These are phyloP conservation scores for Chymomyza procnemis DNA, from an alignment of 2,888 invertebrate species.

Conservation along the genomic window DNA sequence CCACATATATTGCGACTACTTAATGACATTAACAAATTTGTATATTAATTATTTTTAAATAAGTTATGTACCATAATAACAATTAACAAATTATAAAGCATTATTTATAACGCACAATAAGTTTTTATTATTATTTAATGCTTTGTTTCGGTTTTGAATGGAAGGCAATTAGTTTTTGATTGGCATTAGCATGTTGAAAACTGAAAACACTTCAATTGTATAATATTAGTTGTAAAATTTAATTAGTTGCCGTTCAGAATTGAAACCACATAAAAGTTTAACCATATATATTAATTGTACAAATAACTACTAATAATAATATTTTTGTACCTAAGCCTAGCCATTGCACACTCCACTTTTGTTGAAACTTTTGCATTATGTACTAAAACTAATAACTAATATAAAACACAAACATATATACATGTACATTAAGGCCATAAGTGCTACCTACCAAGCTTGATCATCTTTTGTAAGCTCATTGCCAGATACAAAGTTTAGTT, in stretches of 20 bases:
- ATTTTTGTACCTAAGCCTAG: constrained; percentile 37
- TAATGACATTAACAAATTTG: background rate
- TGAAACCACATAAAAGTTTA: constrained; percentile 34
- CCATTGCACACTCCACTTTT: constrained; percentile 35
- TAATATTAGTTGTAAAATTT: background rate
- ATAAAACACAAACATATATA: constrained; percentile 33
- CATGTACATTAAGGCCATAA: constrained; percentile 10
- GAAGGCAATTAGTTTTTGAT: constrained; percentile 27
- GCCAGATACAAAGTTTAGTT: background rate
- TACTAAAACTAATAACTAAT: constrained; percentile 2
- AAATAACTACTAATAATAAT: background rate
- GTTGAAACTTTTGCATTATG: background rate
- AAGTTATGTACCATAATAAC: constrained; percentile 2
- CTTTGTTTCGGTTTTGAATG: constrained; percentile 67
- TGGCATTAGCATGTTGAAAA: background rate
- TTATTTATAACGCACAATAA: constrained; percentile 54
- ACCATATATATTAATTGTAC: background rate
- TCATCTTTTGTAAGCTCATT: background rate
- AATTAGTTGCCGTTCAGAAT: constrained; percentile 52
- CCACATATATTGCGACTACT: background rate
- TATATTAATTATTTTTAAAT: background rate
- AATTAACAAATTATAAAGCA: constrained; percentile 25
- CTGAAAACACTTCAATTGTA: constrained; percentile 16
- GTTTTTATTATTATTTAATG: constrained; percentile 56
- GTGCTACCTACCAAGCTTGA: background rate